A percentile compares a stretch with the other conserved stretches of the same genome.
Evolutionary conservation across 1,140 invertebrate species (phyloP).

Genomic region (Trachymyrmex cornetzi): DNA sequence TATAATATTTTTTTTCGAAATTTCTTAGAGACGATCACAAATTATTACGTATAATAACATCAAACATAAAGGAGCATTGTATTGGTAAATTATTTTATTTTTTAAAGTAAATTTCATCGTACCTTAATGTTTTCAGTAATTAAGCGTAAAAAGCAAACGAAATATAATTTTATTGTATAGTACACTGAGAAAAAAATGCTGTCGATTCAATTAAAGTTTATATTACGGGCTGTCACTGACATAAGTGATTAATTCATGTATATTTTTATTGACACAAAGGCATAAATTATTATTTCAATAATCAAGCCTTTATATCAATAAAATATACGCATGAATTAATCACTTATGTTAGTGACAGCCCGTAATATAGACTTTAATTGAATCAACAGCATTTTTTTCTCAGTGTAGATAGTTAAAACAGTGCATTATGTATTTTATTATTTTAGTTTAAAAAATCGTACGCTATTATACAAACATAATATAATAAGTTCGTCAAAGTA

Average conservation of each 20-base stretch:
- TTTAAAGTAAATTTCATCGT: background rate
- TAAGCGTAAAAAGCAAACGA: background rate
- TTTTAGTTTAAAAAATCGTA: background rate
- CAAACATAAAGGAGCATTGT: background rate
- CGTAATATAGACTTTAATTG: no score
- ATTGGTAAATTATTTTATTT: background rate
- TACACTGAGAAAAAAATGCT: no score
- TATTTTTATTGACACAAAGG: no score
- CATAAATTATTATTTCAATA: no score
- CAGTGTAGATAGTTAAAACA: background rate
- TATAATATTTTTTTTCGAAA: background rate
- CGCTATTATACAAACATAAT: background rate
- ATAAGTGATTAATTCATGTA: no score
- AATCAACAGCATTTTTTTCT: no score
- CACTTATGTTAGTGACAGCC: no score
- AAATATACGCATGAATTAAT: no score
- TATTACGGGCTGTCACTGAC: no score
- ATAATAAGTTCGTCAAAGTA: slow-evolving; percentile 15
- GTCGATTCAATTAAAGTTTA: no score
- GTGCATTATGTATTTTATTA: background rate
- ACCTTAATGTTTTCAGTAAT: background rate
- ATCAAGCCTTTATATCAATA: no score
- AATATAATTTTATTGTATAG: background rate
- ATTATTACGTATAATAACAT: background rate
- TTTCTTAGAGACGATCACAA: background rate